Evolutionary conservation across 2,113 vertebrate genomes (phyloP).

Genomic region (Oncorhynchus clarkii): DNA sequence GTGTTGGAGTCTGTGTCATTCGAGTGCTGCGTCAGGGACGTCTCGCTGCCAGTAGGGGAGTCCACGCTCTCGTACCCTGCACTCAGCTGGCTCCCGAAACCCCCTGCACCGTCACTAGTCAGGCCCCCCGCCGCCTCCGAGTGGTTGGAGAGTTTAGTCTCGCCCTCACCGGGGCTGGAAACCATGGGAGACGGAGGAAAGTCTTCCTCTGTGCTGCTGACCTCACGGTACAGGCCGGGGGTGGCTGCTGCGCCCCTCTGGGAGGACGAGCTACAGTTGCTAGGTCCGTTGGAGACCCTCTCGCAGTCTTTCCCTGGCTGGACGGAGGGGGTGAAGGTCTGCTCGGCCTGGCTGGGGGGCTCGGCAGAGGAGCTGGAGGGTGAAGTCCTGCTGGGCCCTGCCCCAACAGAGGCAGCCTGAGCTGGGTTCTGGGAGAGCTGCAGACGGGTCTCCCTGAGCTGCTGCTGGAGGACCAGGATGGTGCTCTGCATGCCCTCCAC

Average conservation of each 20-base stretch:
- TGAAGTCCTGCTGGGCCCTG: conserved; percentile 87
- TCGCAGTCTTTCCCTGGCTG: conserved; percentile 87
- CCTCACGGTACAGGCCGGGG: conserved; percentile 90
- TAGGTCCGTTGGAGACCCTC: conserved; percentile 93
- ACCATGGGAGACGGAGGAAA: conserved; percentile 88
- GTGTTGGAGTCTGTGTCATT: conserved; percentile 98
- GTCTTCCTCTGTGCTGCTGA: conserved; percentile 88
- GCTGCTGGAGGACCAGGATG: conserved; percentile 97
- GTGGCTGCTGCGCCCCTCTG: conserved; percentile 83
- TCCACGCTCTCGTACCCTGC: conserved; percentile 98
- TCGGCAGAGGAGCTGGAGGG: conserved; percentile 67
- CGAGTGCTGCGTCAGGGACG: conserved; percentile 96
- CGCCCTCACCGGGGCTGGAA: conserved; percentile 85
- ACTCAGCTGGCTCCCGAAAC: conserved; percentile 91
- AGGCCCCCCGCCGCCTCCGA: conserved; percentile 84
- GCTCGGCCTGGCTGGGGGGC: conserved; percentile 76
- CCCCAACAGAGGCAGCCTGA: conserved; percentile 53
- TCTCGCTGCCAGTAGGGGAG: conserved; percentile 98
- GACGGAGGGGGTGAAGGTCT: conserved; percentile 48
- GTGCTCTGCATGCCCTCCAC: conserved; percentile 99
- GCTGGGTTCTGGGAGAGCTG: conserved; percentile 83
- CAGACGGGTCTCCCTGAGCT: conserved; percentile 90
- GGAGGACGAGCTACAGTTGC: conserved; percentile 88
- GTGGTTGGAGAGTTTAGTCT: conserved; percentile 93
- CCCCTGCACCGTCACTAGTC: conserved; percentile 76